A percentile compares a stretch with the other conserved stretches of the same genome.
Conservation (phyloP, 2,888 invertebrate genomes). For the Cephalotes varians region DNA sequence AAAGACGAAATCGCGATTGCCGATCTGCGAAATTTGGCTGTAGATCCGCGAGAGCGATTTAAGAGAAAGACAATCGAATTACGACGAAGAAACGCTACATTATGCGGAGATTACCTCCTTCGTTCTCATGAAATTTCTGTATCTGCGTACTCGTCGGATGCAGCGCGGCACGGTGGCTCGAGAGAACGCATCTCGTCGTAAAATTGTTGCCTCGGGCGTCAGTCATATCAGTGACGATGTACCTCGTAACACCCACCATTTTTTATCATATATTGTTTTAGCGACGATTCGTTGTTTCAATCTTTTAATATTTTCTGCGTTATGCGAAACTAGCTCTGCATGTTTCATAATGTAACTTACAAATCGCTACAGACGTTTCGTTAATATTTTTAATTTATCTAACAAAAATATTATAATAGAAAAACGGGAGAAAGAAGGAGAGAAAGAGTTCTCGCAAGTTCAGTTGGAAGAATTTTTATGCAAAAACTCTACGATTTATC, state of each 20-base stretch:
- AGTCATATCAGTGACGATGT: conserved; percentile 70
- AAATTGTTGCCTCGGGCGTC: conserved; percentile 72
- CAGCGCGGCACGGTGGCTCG: conserved; percentile 25
- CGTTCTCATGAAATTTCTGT: conserved; percentile 25
- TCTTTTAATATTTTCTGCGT: not conserved
- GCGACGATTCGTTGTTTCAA: conserved; percentile 60
- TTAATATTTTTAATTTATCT: not conserved
- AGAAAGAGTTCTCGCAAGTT: not conserved
- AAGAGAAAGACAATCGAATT: no score
- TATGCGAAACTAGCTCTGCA: not conserved
- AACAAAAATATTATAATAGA: not conserved
- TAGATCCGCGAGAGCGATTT: not conserved
- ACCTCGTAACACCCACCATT: conserved; percentile 70
- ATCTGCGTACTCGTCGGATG: not conserved
- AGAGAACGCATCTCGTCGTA: conserved; percentile 38
- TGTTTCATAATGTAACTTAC: not conserved
- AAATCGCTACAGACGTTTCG: not conserved
- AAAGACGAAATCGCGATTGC: conserved; percentile 56
- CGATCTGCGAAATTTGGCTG: conserved; percentile 46
- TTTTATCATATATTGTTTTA: conserved; percentile 69
- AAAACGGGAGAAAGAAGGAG: not conserved
- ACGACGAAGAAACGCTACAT: not conserved
- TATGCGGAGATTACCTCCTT: conserved; percentile 17
- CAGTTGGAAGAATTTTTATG: conserved; percentile 45
- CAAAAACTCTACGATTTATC: conserved; percentile 62